Percentiles rank a stretch among this genome's conserved stretches.
Evolutionary conservation across 2,797 vertebrate genomes (phyloP).

Genomic region (Silurus aristotelis): DNA sequence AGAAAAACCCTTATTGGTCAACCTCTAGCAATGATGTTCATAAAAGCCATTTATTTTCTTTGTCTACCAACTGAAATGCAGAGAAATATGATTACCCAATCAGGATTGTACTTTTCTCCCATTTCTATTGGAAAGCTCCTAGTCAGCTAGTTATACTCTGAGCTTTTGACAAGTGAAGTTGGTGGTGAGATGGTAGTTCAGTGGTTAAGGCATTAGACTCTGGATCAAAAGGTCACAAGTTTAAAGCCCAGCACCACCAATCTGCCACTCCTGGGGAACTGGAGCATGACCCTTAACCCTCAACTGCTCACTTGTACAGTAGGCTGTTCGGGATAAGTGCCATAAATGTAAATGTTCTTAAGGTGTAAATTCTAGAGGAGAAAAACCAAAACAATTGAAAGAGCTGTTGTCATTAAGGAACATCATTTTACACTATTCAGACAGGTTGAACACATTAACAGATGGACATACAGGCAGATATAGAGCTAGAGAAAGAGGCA

Average conservation of each 20-base stretch:
- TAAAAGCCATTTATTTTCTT: not conserved
- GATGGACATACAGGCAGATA: not conserved
- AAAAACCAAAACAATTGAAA: not conserved
- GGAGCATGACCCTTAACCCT: too few species aligned
- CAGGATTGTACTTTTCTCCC: not conserved
- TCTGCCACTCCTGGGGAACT: too few species aligned
- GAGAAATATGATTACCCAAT: not conserved
- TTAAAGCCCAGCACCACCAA: too few species aligned
- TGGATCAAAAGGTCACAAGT: too few species aligned
- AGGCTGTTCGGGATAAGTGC: too few species aligned
- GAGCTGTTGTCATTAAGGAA: not conserved
- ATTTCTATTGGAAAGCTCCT: not conserved
- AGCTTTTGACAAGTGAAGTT: not conserved
- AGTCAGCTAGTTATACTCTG: not conserved
- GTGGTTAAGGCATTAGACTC: too few species aligned
- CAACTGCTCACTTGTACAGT: too few species aligned
- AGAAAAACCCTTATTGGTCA: too few species aligned
- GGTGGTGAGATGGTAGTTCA: too few species aligned
- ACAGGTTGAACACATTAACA: not conserved
- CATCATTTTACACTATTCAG: not conserved
- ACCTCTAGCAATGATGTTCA: too few species aligned
- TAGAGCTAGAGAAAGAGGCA: not conserved
- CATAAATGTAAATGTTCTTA: too few species aligned
- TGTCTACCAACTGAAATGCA: not conserved
- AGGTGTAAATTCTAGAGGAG: not conserved